Conservation (phyloP, 2,113 vertebrate genomes). For the Cyrtonyx montezumae region DNA sequence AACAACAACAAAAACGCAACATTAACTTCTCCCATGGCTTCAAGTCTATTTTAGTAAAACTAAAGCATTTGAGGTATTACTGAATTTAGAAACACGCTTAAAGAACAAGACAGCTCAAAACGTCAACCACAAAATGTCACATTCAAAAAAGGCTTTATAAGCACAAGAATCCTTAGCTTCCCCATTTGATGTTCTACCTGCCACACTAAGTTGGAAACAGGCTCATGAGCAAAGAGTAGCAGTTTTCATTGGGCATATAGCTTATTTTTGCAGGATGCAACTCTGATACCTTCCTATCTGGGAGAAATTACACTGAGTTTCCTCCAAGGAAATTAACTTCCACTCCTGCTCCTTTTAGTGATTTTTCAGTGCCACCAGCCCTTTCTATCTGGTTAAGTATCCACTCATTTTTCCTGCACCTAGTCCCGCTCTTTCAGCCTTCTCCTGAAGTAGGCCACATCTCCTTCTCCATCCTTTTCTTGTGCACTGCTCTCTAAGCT, state of each 20-base stretch:
- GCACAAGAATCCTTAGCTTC: not conserved
- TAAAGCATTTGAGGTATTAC: not conserved
- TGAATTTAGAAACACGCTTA: conserved; percentile 37
- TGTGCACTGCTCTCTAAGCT: not conserved
- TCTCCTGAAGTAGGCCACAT: not conserved
- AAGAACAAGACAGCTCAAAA: conserved; percentile 20
- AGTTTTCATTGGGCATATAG: not conserved
- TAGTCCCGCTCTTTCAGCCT: not conserved
- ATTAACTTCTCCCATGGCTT: not conserved
- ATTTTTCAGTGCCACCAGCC: not conserved
- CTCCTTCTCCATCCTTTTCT: not conserved
- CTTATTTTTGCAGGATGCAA: conserved; percentile 4
- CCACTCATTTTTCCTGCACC: not conserved
- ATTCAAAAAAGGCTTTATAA: not conserved
- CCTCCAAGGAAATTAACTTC: conserved; percentile 6
- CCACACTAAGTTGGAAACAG: not conserved
- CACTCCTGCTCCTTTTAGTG: not conserved
- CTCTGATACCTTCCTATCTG: conserved; percentile 50
- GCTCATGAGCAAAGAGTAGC: not conserved
- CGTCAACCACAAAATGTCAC: conserved; percentile 15
- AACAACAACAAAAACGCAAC: not conserved
- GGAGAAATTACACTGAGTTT: not conserved
- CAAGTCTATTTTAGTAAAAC: not conserved
- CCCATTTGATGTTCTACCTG: not conserved
- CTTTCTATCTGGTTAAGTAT: not conserved